Percentiles rank a stretch among this genome's conserved stretches.
phyloP scores from a whole-genome alignment of 2,888 invertebrate species.

The Melanotus villosus region DNA sequence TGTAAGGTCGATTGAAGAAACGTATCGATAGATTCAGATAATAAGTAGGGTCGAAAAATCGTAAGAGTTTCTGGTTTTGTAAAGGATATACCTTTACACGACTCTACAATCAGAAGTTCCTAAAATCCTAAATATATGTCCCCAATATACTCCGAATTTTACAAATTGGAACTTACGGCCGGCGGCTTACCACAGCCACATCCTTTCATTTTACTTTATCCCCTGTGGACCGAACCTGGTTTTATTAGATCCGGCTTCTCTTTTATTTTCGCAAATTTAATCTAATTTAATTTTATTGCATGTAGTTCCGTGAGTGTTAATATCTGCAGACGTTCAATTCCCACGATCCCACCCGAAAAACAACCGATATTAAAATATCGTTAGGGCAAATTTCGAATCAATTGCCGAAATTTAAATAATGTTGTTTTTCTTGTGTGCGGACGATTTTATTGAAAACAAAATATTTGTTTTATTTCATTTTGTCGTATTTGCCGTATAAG shows the following conservation, averaged over 20 bases:
- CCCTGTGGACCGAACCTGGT: slow-evolving; percentile 25
- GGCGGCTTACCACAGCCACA: slow-evolving; percentile 52
- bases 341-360: too few relatives aligned
- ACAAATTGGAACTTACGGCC: slow-evolving; percentile 60
- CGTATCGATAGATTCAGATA: too few relatives aligned
- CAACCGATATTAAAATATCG: slow-evolving; percentile 10
- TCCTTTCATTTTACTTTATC: slow-evolving; percentile 51
- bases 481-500: slow-evolving; percentile 5
- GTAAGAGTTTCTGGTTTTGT: neutral
- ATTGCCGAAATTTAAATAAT: slow-evolving; percentile 8
- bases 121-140: slow-evolving; percentile 33
- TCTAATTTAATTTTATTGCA: slow-evolving; percentile 28
- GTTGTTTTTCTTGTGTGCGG: neutral
- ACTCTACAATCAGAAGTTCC: slow-evolving; percentile 19
- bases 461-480: slow-evolving; percentile 22
- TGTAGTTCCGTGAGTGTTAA: neutral
- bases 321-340: neutral
- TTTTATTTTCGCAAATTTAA: slow-evolving; percentile 25
- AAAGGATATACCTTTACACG: neutral
- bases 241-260: slow-evolving; percentile 35
- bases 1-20: too few relatives aligned
- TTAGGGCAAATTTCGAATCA: neutral
- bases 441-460: slow-evolving; percentile 1
- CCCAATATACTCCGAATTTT: slow-evolving; percentile 54
- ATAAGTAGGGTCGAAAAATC: neutral